phyloP scores from a whole-genome alignment of 2,888 invertebrate species.

The Dryomyza anilis region DNA sequence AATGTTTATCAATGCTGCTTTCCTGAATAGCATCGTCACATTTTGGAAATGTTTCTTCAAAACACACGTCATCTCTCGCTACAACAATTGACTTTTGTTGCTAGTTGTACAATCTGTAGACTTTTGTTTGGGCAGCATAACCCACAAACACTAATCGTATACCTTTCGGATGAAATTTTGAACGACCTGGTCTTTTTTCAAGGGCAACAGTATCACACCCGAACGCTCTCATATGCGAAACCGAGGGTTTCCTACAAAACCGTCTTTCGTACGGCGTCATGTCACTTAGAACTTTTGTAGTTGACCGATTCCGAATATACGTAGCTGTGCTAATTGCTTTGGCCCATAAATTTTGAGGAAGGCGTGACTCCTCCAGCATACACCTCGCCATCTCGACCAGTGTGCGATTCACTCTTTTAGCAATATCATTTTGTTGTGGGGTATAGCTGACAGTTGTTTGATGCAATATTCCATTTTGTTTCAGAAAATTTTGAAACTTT shows the following conservation, averaged over 20 bases:
- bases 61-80: slow-evolving; percentile 35
- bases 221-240: slow-evolving; percentile 31
- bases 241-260: slow-evolving; percentile 32
- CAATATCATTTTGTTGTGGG: slow-evolving; percentile 38
- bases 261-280: slow-evolving; percentile 34
- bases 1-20: background rate
- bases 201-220: slow-evolving; percentile 32
- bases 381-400: slow-evolving; percentile 37
- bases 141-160: slow-evolving; percentile 30
- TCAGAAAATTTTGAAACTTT: slow-evolving; percentile 31
- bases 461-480: slow-evolving; percentile 32
- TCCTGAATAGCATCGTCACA: background rate
- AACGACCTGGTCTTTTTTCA: slow-evolving; percentile 25
- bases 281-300: slow-evolving; percentile 28
- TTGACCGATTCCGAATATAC: slow-evolving; percentile 35
- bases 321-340: slow-evolving; percentile 35
- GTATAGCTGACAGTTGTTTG: slow-evolving; percentile 33
- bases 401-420: slow-evolving; percentile 36
- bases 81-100: slow-evolving; percentile 27
- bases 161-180: slow-evolving; percentile 32
- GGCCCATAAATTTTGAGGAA: slow-evolving; percentile 34
- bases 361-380: slow-evolving; percentile 26
- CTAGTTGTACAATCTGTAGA: slow-evolving; percentile 30
- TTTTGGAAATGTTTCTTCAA: slow-evolving; percentile 33
- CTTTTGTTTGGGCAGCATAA: slow-evolving; percentile 29